A percentile compares a stretch with the other conserved stretches of the same genome.
These are phyloP conservation scores for Gavialis gangeticus DNA, from an alignment of 2,113 vertebrate genomes.

Conservation along the genomic window DNA sequence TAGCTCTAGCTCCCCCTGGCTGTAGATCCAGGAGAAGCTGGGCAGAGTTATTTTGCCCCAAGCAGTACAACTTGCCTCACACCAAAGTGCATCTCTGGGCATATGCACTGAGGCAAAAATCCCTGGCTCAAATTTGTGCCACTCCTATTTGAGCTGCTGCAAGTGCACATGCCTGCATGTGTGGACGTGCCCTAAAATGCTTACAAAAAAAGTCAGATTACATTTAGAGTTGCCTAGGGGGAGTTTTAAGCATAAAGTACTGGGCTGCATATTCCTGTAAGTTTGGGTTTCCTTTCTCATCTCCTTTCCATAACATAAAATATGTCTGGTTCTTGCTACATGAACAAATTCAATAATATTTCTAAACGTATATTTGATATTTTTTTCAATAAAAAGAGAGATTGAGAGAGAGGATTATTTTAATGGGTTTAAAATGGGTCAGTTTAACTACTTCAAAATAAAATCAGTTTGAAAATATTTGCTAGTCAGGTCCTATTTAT, in stretches of 20 bases:
- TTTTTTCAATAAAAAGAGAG: neutral
- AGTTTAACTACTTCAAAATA: neutral
- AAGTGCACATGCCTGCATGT: no score
- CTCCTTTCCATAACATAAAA: neutral
- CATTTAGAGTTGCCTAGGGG: neutral
- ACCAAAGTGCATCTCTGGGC: no score
- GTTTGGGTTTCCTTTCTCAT: accelerated
- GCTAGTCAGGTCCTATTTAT: neutral
- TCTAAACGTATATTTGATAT: neutral
- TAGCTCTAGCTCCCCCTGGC: no score
- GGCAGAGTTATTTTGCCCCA: no score
- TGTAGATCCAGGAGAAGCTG: no score
- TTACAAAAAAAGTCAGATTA: neutral
- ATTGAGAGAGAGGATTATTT: neutral
- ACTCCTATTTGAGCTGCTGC: no score
- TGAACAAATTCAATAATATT: neutral
- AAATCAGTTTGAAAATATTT: slow-evolving; percentile 1
- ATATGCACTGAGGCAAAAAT: no score
- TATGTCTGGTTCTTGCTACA: neutral
- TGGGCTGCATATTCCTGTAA: neutral
- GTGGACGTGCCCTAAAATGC: no score
- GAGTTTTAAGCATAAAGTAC: neutral
- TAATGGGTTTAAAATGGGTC: neutral
- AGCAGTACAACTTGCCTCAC: no score
- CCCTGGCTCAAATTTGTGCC: no score